Conservation (phyloP, 2,888 invertebrate genomes). For the Merodon equestris region DNA sequence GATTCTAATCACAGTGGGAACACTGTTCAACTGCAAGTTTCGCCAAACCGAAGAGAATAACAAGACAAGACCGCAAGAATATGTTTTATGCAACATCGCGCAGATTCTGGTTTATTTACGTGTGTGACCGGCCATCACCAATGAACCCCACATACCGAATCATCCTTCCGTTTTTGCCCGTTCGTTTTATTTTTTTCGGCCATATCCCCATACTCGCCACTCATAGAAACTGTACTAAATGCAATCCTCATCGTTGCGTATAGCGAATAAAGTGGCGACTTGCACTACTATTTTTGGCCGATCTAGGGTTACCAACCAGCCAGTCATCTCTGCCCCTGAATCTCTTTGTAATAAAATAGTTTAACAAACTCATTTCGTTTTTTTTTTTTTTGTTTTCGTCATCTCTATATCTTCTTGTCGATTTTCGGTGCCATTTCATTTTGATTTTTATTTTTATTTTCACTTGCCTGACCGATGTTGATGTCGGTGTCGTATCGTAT, state of each 20-base stretch:
- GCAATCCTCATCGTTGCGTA: neutral
- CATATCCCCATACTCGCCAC: no score
- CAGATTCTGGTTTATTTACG: slow-evolving; percentile 53
- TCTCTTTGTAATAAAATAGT: slow-evolving; percentile 55
- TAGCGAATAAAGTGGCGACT: neutral
- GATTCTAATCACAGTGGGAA: slow-evolving; percentile 11
- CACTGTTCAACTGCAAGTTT: slow-evolving; percentile 21
- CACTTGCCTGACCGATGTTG: no score
- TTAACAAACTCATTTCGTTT: slow-evolving; percentile 45
- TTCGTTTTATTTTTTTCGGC: no score
- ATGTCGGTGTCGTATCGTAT: neutral
- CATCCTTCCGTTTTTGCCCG: no score
- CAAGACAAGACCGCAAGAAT: slow-evolving; percentile 30
- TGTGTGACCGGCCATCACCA: slow-evolving; percentile 28
- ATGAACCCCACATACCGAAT: slow-evolving; percentile 3
- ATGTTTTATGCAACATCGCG: slow-evolving; percentile 57
- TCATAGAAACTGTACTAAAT: neutral
- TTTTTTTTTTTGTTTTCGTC: slow-evolving; percentile 2
- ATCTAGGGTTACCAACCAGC: slow-evolving; percentile 33
- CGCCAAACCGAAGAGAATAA: slow-evolving; percentile 5
- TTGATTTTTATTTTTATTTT: no score
- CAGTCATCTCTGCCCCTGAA: no score
- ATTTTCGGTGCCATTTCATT: no score
- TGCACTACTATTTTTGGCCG: slow-evolving; percentile 6
- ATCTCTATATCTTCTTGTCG: slow-evolving; percentile 3